Percentiles rank a stretch among this genome's conserved stretches.
Evolutionary conservation across 2,888 invertebrate genomes (phyloP).

Genomic region (Psylliodes chrysocephalus): DNA sequence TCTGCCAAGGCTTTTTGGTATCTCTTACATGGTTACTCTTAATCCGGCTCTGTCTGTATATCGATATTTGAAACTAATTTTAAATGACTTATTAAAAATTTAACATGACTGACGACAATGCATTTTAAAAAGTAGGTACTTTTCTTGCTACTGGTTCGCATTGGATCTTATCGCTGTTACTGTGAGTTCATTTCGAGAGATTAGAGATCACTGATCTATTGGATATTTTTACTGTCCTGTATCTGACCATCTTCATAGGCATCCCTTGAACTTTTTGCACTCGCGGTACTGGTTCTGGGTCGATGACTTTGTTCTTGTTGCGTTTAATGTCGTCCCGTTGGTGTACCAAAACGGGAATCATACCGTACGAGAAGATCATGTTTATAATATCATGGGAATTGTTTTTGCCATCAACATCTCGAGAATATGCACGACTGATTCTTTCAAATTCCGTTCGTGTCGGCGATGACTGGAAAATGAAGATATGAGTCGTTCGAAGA

Average conservation of each 20-base stretch:
- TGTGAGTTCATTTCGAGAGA: too few relatives aligned
- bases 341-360: conserved; percentile 60
- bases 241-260: conserved; percentile 14
- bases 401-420: conserved; percentile 39
- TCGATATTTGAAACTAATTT: too few relatives aligned
- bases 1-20: too few relatives aligned
- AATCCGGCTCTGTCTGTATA: too few relatives aligned
- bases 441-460: conserved; percentile 30
- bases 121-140: too few relatives aligned
- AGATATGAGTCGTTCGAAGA: conserved; percentile 8
- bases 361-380: conserved; percentile 58
- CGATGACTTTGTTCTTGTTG: conserved; percentile 26
- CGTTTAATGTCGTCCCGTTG: conserved; percentile 50
- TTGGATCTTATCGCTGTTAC: too few relatives aligned
- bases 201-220: neutral
- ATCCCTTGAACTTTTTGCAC: conserved; percentile 34
- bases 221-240: conserved; percentile 5
- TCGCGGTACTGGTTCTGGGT: conserved; percentile 35
- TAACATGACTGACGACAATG: too few relatives aligned
- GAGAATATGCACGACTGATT: conserved; percentile 41
- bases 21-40: too few relatives aligned
- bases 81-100: too few relatives aligned
- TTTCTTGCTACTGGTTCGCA: too few relatives aligned
- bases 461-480: conserved; percentile 4
- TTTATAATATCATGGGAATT: conserved; percentile 60